A percentile compares a stretch with the other conserved stretches of the same genome.
Conservation (phyloP, 2,888 invertebrate species). For the Drosophila parthenogenetica region DNA sequence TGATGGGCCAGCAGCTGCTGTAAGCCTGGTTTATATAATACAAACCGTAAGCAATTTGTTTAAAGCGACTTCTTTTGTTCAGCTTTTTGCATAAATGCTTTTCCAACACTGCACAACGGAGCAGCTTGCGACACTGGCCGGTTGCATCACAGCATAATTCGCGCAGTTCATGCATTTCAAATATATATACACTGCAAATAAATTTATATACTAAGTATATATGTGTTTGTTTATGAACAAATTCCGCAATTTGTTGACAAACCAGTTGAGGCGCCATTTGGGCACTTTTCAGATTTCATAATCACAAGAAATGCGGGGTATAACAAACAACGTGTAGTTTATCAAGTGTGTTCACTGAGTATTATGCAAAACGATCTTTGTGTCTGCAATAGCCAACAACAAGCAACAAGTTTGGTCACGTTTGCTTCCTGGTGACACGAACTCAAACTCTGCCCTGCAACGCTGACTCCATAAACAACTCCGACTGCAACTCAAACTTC, state of each 20-base stretch:
- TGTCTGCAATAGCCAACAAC: constrained; percentile 40
- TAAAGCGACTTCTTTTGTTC: constrained; percentile 23
- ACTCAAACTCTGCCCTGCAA: constrained; percentile 11
- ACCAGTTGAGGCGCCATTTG: constrained; percentile 59
- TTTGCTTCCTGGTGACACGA: constrained; percentile 54
- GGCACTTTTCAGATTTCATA: constrained; percentile 62
- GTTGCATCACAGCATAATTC: constrained; percentile 45
- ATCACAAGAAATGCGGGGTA: constrained; percentile 23
- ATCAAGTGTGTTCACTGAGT: constrained; percentile 60
- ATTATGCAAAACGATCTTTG: constrained; percentile 66
- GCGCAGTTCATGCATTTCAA: constrained; percentile 30
- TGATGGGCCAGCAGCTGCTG: constrained; percentile 39
- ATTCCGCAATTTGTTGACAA: constrained; percentile 52
- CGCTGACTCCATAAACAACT: background rate
- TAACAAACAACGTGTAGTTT: constrained; percentile 32
- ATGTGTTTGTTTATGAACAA: constrained; percentile 2
- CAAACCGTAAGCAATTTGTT: constrained; percentile 14
- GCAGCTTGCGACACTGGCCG: constrained; percentile 12
- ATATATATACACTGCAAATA: background rate
- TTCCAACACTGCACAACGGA: constrained; percentile 29
- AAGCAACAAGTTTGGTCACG: constrained; percentile 57
- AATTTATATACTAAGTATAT: background rate
- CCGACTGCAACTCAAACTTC: background rate
- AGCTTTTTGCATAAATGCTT: constrained; percentile 41
- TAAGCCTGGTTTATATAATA: constrained; percentile 56